Evolutionary conservation across 2,113 vertebrate species (phyloP).

Genomic region (Sinocyclocheilus anophthalmus): DNA sequence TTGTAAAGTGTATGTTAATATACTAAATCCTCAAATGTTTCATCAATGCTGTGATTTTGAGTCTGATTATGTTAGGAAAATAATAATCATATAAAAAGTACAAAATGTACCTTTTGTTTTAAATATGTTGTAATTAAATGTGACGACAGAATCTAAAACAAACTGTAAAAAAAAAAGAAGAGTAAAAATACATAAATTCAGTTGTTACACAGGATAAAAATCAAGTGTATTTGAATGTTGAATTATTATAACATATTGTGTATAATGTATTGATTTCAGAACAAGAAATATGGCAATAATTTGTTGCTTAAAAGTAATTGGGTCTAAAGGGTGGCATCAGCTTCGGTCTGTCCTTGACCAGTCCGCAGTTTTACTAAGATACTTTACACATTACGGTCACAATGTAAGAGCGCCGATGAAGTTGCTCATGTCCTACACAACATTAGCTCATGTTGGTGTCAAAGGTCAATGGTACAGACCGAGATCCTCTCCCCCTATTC

Average conservation of each 20-base stretch:
- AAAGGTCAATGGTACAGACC: constrained; percentile 44
- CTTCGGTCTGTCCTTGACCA: background rate
- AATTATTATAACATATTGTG: background rate
- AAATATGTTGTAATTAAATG: background rate
- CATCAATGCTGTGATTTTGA: background rate
- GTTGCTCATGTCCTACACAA: constrained; percentile 32
- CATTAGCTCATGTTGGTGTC: constrained; percentile 34
- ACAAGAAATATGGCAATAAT: too few relatives aligned
- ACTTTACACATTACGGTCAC: constrained; percentile 4
- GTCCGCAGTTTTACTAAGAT: background rate
- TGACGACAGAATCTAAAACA: background rate
- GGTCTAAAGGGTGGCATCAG: background rate
- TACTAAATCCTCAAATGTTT: background rate
- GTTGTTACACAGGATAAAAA: background rate
- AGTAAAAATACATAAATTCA: background rate
- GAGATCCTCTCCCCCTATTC: constrained; percentile 46
- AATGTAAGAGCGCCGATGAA: background rate
- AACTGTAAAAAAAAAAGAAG: background rate
- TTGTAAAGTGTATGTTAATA: background rate
- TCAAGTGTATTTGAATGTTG: background rate
- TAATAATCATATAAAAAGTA: background rate
- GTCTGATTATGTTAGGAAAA: background rate
- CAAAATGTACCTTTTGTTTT: background rate
- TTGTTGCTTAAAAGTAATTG: too few relatives aligned
- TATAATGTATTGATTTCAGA: too few relatives aligned